Evolutionary conservation across 2,113 vertebrate genomes (phyloP).

Genomic region (Microtus ochrogaster): DNA sequence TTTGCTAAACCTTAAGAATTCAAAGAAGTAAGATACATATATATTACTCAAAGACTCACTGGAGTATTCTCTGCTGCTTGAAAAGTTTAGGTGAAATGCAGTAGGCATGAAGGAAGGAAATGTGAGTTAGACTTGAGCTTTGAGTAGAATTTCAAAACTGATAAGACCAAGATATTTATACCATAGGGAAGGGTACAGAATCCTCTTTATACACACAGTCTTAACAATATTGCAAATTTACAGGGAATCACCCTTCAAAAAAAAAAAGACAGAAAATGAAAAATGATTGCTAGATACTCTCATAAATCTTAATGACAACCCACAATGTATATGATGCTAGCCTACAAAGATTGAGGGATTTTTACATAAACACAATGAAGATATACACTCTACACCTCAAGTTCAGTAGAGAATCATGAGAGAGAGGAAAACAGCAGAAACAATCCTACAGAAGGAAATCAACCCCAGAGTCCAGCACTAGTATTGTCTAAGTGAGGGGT

Average conservation of each 20-base stretch:
- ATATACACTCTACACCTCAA: background rate
- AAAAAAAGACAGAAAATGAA: background rate
- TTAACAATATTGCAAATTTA: constrained; percentile 24
- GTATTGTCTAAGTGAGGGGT: background rate
- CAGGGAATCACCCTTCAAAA: constrained; percentile 8
- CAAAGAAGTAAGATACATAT: background rate
- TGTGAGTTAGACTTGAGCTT: background rate
- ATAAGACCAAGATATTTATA: background rate
- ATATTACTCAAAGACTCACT: background rate
- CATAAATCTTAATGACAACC: background rate
- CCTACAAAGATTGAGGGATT: constrained; percentile 9
- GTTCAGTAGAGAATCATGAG: background rate
- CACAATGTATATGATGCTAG: background rate
- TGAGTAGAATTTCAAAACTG: background rate
- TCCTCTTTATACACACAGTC: background rate
- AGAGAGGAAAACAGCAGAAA: background rate
- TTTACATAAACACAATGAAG: background rate
- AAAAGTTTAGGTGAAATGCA: background rate
- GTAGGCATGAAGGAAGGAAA: background rate
- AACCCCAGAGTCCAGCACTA: background rate
- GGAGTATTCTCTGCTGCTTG: background rate
- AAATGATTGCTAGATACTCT: background rate
- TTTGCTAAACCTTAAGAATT: constrained; percentile 41
- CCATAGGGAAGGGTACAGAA: background rate
- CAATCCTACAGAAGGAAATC: constrained; percentile 51